Evolutionary conservation across 2,888 invertebrate genomes (phyloP).

Genomic region (Glomeris marginata): DNA sequence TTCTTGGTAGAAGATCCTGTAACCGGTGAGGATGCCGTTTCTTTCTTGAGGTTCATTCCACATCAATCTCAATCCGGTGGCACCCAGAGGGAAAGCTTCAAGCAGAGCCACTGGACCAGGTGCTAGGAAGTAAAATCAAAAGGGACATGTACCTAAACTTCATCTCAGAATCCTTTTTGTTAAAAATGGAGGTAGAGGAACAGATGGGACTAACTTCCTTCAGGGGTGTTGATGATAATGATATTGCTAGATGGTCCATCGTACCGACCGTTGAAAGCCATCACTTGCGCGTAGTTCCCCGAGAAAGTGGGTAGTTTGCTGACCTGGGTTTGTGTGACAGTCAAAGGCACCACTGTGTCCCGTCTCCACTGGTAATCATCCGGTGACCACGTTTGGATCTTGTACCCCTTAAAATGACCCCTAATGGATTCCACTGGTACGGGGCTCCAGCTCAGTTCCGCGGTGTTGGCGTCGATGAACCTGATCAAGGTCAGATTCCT

Average conservation of each 20-base stretch:
- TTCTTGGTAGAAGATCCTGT: conserved; percentile 76
- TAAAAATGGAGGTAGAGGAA: neutral
- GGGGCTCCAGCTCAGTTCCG: conserved; percentile 74
- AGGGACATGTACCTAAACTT: too few species aligned
- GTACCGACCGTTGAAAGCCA: conserved; percentile 78
- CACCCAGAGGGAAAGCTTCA: conserved; percentile 72
- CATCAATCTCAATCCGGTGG: conserved; percentile 69
- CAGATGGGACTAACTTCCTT: conserved; percentile 41
- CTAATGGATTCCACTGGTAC: conserved; percentile 63
- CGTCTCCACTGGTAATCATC: conserved; percentile 48
- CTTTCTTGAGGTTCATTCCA: conserved; percentile 86
- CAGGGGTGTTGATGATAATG: conserved; percentile 71
- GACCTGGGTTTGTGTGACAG: conserved; percentile 55
- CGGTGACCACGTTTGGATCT: conserved; percentile 86
- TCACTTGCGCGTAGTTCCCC: conserved; percentile 72
- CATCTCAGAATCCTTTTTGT: too few species aligned
- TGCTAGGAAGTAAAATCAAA: conserved; percentile 27
- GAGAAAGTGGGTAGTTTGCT: conserved; percentile 68
- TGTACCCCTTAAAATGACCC: conserved; percentile 91
- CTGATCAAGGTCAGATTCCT: conserved; percentile 62
- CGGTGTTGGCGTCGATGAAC: conserved; percentile 64
- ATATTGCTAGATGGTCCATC: conserved; percentile 79
- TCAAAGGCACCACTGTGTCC: conserved; percentile 57
- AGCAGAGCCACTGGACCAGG: conserved; percentile 74
- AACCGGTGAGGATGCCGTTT: conserved; percentile 83